Conservation (phyloP, 2,113 vertebrate species). For the Pavo muticus region DNA sequence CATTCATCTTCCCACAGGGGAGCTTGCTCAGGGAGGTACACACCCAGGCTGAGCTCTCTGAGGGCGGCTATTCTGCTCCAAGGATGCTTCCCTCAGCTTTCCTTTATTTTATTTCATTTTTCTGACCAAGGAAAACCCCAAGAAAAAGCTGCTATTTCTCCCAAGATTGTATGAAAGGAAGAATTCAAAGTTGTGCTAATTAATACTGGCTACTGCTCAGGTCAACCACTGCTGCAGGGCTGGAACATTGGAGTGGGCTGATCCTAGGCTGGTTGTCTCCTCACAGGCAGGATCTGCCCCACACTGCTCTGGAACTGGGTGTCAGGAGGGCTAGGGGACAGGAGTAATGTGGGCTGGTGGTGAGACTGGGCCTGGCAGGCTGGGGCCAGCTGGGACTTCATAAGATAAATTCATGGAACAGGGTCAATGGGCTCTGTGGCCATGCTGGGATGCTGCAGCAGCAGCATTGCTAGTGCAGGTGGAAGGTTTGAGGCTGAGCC, state of each 20-base stretch:
- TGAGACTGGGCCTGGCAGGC: not conserved
- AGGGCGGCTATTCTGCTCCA: not conserved
- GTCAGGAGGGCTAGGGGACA: accelerated
- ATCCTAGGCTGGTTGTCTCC: accelerated
- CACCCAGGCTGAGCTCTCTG: not conserved
- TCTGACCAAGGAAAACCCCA: not conserved
- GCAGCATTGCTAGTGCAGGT: not conserved
- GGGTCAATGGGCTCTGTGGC: accelerated
- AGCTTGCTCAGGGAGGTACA: not conserved
- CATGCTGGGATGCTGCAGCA: not conserved
- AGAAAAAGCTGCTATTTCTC: not conserved
- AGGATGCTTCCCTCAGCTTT: not conserved
- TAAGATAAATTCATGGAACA: accelerated
- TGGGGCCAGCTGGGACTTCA: not conserved
- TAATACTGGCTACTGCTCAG: not conserved
- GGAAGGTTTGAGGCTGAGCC: accelerated
- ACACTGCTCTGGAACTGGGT: accelerated
- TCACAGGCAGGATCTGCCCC: not conserved
- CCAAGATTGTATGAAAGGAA: not conserved
- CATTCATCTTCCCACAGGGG: not conserved
- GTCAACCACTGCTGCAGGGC: accelerated
- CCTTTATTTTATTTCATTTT: not conserved
- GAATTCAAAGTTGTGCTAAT: accelerated
- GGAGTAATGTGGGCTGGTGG: accelerated
- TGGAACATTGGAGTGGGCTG: not conserved